phyloP scores from a whole-genome alignment of 2,888 invertebrate species.

The Ochropleura plecta region DNA sequence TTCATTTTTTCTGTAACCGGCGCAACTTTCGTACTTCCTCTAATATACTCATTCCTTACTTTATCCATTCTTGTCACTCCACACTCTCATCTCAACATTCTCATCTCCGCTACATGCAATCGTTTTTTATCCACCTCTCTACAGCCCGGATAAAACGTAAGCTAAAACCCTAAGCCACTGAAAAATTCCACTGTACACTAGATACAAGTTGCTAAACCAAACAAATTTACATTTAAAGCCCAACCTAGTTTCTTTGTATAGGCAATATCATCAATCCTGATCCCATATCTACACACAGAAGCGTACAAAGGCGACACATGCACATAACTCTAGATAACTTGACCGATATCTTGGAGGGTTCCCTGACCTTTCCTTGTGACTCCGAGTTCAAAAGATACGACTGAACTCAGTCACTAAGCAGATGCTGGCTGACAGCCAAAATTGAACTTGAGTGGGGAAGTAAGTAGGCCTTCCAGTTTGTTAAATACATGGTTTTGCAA shows the following conservation, averaged over 20 bases:
- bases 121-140: too few species aligned
- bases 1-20: too few species aligned
- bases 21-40: too few species aligned
- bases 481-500: neutral
- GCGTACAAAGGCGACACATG: neutral
- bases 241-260: neutral
- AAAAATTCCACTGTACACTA: too few species aligned
- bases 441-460: slow-evolving; percentile 14
- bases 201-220: too few species aligned
- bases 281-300: neutral
- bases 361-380: slow-evolving; percentile 39
- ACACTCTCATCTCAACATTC: too few species aligned
- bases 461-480: neutral
- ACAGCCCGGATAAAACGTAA: too few species aligned
- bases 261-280: neutral
- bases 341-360: slow-evolving; percentile 36
- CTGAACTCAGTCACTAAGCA: slow-evolving; percentile 45
- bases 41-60: too few species aligned
- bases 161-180: too few species aligned
- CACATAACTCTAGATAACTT: slow-evolving; percentile 15
- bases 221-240: too few species aligned
- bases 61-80: too few species aligned
- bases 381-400: slow-evolving; percentile 13
- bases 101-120: too few species aligned
- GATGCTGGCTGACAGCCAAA: slow-evolving; percentile 54